Evolutionary conservation across 2,888 invertebrate species (phyloP).

Genomic region (Nesidiocoris tenuis): DNA sequence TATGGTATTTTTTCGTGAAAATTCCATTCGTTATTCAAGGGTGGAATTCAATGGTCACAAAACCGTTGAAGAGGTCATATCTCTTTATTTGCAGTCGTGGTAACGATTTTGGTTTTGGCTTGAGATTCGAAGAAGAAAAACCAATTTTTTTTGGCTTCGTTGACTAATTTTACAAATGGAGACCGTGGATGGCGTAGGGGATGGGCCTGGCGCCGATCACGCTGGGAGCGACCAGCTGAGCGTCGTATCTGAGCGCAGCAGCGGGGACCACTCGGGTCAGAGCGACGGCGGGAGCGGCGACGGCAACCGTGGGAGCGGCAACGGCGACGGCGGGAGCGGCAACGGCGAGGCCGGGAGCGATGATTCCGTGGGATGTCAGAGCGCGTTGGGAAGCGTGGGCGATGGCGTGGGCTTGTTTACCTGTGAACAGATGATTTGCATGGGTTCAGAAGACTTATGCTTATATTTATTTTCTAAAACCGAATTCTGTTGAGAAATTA

Average conservation of each 20-base stretch:
- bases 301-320: conserved; percentile 7
- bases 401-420: conserved; percentile 43
- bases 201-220: conserved; percentile 31
- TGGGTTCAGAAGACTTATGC: too few species aligned
- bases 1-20: too few species aligned
- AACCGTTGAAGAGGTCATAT: conserved; percentile 39
- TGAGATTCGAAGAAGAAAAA: conserved; percentile 10
- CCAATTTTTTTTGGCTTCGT: conserved; percentile 10
- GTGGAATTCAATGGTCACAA: too few species aligned
- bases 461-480: too few species aligned
- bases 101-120: conserved; percentile 34
- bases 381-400: conserved; percentile 33
- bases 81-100: conserved; percentile 41
- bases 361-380: conserved; percentile 10
- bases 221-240: conserved; percentile 27
- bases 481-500: too few species aligned
- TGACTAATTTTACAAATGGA: conserved; percentile 20
- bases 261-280: conserved; percentile 11
- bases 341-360: conserved; percentile 6
- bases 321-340: conserved; percentile 24
- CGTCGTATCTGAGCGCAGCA: conserved; percentile 29
- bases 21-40: too few species aligned
- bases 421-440: conserved; percentile 4
- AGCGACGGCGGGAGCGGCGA: conserved; percentile 14
- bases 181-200: conserved; percentile 26